These are phyloP conservation scores for Sinocyclocheilus anophthalmus DNA, from an alignment of 2,113 vertebrate genomes.

Conservation along the genomic window DNA sequence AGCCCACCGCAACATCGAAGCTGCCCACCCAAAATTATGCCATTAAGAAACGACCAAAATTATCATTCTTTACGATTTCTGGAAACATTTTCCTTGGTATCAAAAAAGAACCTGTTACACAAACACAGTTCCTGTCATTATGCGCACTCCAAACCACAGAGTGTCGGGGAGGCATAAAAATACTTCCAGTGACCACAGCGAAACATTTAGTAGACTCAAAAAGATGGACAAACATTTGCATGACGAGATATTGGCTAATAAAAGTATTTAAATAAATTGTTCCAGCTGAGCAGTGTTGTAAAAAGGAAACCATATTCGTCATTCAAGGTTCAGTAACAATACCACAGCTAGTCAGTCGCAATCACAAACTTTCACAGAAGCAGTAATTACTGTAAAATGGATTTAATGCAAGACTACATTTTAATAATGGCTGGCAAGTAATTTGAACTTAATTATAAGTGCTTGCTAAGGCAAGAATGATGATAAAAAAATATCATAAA, in stretches of 20 bases:
- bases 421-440: not conserved
- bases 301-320: conserved; percentile 71
- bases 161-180: conserved; percentile 67
- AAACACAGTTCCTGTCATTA: conserved; percentile 56
- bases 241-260: conserved; percentile 74
- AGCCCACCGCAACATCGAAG: not conserved
- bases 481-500: not conserved
- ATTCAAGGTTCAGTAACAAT: conserved; percentile 57
- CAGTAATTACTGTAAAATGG: conserved; percentile 2
- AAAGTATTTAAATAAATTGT: conserved; percentile 68
- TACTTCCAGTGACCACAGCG: conserved; percentile 62
- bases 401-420: not conserved
- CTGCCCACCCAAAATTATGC: conserved; percentile 63
- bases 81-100: conserved; percentile 69
- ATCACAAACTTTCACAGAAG: conserved; percentile 4
- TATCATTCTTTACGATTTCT: conserved; percentile 64
- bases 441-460: not conserved
- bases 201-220: conserved; percentile 35
- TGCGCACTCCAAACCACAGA: conserved; percentile 53
- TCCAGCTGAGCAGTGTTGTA: conserved; percentile 75
- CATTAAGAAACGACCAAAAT: conserved; percentile 70
- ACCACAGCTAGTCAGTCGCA: not conserved
- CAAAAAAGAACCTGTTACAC: conserved; percentile 72
- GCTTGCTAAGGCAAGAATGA: not conserved
- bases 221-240: conserved; percentile 66